Evolutionary conservation across 2,113 vertebrate species (phyloP).

Genomic region (Oenanthe melanoleuca): DNA sequence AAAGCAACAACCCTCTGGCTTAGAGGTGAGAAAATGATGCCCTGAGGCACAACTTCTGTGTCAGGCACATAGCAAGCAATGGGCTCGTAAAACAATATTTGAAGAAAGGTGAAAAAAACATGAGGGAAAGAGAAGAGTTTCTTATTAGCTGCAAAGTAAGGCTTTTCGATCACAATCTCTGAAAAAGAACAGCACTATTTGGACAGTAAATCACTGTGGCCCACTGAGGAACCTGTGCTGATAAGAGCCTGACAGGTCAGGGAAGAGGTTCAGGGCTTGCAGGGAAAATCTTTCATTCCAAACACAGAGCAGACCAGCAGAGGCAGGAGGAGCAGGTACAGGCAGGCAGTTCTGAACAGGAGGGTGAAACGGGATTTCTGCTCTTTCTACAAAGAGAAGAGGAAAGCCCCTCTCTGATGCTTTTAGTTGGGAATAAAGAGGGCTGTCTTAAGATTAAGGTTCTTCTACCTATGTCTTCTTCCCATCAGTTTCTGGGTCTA

Average conservation of each 20-base stretch:
- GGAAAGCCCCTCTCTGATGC: conserved; percentile 27
- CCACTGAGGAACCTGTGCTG: conserved; percentile 41
- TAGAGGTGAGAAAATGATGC: conserved; percentile 57
- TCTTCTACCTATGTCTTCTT: background rate
- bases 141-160: conserved; percentile 43
- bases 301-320: conserved; percentile 45
- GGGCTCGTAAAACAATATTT: conserved; percentile 61
- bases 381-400: background rate
- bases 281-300: conserved; percentile 70
- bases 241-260: conserved; percentile 59
- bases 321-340: conserved; percentile 68
- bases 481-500: background rate
- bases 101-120: conserved; percentile 41
- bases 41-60: conserved; percentile 47
- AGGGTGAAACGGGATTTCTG: conserved; percentile 27
- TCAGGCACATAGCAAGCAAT: conserved; percentile 29
- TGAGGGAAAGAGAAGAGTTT: conserved; percentile 8
- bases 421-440: background rate
- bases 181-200: conserved; percentile 59
- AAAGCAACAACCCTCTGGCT: conserved; percentile 48
- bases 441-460: background rate
- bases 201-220: conserved; percentile 64
- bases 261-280: conserved; percentile 49
- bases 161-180: conserved; percentile 52
- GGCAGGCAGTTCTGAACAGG: conserved; percentile 35